phyloP scores from a whole-genome alignment of 2,888 invertebrate species.

The Polydrusus cervinus region DNA sequence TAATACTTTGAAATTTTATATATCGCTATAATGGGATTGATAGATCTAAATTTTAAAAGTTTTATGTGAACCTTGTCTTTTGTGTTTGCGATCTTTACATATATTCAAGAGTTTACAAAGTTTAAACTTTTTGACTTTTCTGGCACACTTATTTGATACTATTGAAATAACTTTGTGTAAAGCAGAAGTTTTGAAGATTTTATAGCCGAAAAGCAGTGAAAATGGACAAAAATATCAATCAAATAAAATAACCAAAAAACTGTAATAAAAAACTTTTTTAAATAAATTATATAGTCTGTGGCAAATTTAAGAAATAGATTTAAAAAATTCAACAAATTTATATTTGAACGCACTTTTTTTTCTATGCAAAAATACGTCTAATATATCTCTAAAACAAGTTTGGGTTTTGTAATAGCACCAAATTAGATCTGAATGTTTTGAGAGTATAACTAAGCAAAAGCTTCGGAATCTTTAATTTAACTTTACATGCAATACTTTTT shows the following conservation, averaged over 20 bases:
- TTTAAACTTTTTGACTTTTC: constrained; percentile 43
- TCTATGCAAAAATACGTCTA: too few relatives aligned
- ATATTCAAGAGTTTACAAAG: constrained; percentile 34
- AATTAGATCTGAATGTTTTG: constrained; percentile 7
- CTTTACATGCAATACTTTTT: too few relatives aligned
- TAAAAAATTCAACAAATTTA: too few relatives aligned
- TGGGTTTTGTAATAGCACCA: constrained; percentile 2
- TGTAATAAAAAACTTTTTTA: neutral
- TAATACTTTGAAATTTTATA: constrained; percentile 42
- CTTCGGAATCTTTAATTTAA: neutral
- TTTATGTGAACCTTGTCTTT: constrained; percentile 42
- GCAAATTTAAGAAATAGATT: too few relatives aligned
- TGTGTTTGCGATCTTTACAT: constrained; percentile 47
- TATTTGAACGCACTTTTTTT: too few relatives aligned
- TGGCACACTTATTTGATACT: constrained; percentile 39
- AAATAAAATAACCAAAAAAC: neutral
- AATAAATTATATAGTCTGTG: too few relatives aligned
- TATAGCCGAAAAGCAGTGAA: neutral
- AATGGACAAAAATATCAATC: neutral
- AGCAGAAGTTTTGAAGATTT: neutral
- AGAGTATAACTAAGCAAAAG: neutral
- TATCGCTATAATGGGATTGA: constrained; percentile 42
- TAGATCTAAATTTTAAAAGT: constrained; percentile 48
- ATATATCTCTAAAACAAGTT: too few relatives aligned
- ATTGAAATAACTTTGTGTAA: constrained; percentile 34